These are phyloP conservation scores for Sebastiscus tertius DNA, from an alignment of 2,797 vertebrate genomes.

Conservation along the genomic window DNA sequence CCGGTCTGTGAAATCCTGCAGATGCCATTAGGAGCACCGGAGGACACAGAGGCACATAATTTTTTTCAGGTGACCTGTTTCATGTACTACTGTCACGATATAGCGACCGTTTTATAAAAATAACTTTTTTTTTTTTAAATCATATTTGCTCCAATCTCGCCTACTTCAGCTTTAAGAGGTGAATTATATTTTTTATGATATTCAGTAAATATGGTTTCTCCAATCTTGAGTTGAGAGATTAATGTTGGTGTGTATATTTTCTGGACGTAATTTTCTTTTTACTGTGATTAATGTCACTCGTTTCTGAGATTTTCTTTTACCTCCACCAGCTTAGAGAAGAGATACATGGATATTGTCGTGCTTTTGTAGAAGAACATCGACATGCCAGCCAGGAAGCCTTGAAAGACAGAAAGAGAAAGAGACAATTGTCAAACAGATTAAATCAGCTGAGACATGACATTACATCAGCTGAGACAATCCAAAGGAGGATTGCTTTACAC, in stretches of 20 bases:
- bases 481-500: not conserved
- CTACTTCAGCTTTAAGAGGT: not conserved
- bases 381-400: slow-evolving; percentile 94
- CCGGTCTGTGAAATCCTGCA: too few species aligned
- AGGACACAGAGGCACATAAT: too few species aligned
- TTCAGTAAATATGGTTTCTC: not conserved
- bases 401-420: slow-evolving; percentile 4
- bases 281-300: not conserved
- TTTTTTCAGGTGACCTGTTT: too few species aligned
- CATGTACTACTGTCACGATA: too few species aligned
- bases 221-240: not conserved
- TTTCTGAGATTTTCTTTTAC: slow-evolving; percentile 74
- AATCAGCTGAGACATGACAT: not conserved
- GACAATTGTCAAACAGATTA: not conserved
- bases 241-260: not conserved
- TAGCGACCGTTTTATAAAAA: too few species aligned
- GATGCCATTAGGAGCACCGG: too few species aligned
- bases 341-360: slow-evolving; percentile 98
- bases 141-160: too few species aligned
- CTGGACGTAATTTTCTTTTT: not conserved
- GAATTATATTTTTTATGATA: not conserved
- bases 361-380: slow-evolving; percentile 99
- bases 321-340: slow-evolving; percentile 98
- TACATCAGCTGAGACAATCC: not conserved
- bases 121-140: too few species aligned